These are phyloP conservation scores for Stomatorhinus walkeri DNA, from an alignment of 2,797 vertebrate species.

Conservation along the genomic window DNA sequence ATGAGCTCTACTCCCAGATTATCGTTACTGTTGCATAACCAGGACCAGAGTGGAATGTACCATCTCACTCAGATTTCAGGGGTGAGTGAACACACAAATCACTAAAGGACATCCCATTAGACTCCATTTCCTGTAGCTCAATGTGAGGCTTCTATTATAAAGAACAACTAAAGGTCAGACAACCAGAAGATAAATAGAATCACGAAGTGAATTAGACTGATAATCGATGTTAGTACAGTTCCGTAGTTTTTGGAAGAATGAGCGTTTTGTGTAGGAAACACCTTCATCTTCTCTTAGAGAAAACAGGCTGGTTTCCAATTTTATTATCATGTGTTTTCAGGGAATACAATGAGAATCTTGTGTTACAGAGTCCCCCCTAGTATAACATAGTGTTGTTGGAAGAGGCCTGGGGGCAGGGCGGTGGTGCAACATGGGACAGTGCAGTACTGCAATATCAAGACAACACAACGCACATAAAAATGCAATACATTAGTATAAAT, in stretches of 20 bases:
- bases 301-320: background rate
- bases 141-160: background rate
- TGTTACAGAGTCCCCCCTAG: background rate
- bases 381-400: background rate
- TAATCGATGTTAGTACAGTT: background rate
- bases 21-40: slow-evolving; percentile 4
- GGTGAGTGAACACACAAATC: background rate
- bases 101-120: background rate
- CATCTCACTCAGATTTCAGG: background rate
- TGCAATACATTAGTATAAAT: background rate
- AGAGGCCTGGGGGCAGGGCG: background rate
- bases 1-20: background rate
- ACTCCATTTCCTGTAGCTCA: background rate
- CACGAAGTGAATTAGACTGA: background rate
- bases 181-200: background rate
- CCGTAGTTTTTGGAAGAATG: background rate
- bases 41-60: background rate
- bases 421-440: background rate
- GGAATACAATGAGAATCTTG: background rate
- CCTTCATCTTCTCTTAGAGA: background rate
- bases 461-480: background rate
- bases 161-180: background rate
- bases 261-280: background rate
- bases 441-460: background rate
- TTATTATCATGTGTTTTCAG: background rate